These are phyloP conservation scores for Hypena proboscidalis DNA, from an alignment of 2,888 invertebrate genomes.

Conservation along the genomic window DNA sequence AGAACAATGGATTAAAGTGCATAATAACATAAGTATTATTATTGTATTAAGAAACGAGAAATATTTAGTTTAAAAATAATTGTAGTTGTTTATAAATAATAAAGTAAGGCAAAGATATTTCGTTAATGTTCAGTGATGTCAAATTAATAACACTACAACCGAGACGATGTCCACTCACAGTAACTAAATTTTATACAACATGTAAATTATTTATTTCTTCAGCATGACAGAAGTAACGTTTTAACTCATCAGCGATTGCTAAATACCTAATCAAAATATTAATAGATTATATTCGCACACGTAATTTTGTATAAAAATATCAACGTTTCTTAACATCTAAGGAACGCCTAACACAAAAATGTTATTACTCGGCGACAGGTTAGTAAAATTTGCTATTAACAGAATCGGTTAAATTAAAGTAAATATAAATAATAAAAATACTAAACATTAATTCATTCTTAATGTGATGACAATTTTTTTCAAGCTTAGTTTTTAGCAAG, in stretches of 20 bases:
- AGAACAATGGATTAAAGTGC: constrained; percentile 28
- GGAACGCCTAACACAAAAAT: background rate
- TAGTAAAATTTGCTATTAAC: constrained; percentile 16
- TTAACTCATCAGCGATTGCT: too few species aligned
- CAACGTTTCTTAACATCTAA: background rate
- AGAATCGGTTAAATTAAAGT: background rate
- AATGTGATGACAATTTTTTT: constrained; percentile 38
- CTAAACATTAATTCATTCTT: constrained; percentile 34
- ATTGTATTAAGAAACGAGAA: constrained; percentile 28
- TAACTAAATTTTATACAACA: too few species aligned
- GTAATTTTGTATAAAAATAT: too few species aligned
- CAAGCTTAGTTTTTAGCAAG: constrained; percentile 7
- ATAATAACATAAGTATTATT: constrained; percentile 38
- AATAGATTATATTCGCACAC: too few species aligned
- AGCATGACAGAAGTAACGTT: too few species aligned
- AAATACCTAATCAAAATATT: too few species aligned
- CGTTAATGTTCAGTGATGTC: constrained; percentile 10
- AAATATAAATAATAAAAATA: constrained; percentile 26
- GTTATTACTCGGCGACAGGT: background rate
- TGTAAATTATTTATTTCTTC: too few species aligned
- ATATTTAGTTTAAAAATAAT: constrained; percentile 27
- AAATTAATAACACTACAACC: too few species aligned
- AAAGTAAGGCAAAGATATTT: constrained; percentile 29
- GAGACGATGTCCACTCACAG: too few species aligned
- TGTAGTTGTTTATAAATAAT: constrained; percentile 35